Conservation (phyloP, 92 coral and sea anemone genomes). For the Paramuricea clavata region DNA sequence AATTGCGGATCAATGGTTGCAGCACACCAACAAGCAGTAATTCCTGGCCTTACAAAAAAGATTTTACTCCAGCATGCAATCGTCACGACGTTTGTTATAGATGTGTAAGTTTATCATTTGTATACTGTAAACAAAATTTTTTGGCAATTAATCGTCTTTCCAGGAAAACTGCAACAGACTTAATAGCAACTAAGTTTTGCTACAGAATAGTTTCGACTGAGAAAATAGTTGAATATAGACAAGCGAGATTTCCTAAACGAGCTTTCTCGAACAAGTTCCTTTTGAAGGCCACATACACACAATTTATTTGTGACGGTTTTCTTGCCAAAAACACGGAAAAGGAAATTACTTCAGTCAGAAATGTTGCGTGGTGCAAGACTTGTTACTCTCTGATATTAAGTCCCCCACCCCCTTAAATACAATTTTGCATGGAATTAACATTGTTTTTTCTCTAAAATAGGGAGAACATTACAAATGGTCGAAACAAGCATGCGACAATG, state of each 20-base stretch:
- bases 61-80: not conserved
- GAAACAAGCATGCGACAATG: slow-evolving; percentile 31
- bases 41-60: not conserved
- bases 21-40: not conserved
- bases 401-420: not conserved
- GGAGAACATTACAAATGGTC: slow-evolving; percentile 27
- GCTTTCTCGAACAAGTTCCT: no score
- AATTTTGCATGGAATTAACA: not conserved
- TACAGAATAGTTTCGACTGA: no score
- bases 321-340: no score
- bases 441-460: not conserved
- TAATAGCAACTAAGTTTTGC: not conserved
- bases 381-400: no score
- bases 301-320: not conserved
- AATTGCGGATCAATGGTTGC: not conserved
- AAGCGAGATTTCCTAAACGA: no score
- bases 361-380: not conserved
- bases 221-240: no score
- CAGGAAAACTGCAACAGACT: not conserved
- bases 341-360: not conserved
- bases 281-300: not conserved
- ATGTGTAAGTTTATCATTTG: not conserved
- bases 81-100: slow-evolving; percentile 8
- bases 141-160: not conserved
- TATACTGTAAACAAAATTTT: no score